phyloP scores from a whole-genome alignment of 2,113 vertebrate species.

The Sylvietta virens region DNA sequence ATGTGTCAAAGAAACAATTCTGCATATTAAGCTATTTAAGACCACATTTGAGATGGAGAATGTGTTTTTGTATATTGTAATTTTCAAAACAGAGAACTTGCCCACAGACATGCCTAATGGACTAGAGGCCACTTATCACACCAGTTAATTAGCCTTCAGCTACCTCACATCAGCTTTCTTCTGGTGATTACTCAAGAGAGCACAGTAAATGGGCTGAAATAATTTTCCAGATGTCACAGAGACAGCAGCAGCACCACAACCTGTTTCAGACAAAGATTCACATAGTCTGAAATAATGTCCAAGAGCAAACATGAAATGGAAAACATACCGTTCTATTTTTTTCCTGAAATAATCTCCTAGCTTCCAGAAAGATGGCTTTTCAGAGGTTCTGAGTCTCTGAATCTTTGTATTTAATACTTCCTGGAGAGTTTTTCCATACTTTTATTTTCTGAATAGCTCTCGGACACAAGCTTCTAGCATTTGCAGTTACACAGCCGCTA shows the following conservation, averaged over 20 bases:
- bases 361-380: not conserved
- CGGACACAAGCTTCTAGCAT: not conserved
- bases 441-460: not conserved
- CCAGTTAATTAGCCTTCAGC: not conserved
- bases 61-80: not conserved
- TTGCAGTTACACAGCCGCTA: not conserved
- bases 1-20: not conserved
- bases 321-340: not conserved
- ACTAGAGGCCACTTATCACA: not conserved
- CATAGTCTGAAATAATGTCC: not conserved
- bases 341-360: not conserved
- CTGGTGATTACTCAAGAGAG: not conserved
- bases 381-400: rapidly evolving
- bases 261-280: not conserved
- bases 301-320: not conserved
- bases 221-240: not conserved
- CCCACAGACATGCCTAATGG: not conserved
- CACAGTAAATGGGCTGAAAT: not conserved
- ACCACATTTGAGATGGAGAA: not conserved
- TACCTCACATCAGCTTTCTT: not conserved
- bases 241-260: not conserved
- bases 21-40: not conserved
- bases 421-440: not conserved
- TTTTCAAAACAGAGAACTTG: not conserved
- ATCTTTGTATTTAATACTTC: not conserved